Base-by-base conservation (phyloP, 2,113 vertebrate genomes). In the Alligator mississippiensis region DNA sequence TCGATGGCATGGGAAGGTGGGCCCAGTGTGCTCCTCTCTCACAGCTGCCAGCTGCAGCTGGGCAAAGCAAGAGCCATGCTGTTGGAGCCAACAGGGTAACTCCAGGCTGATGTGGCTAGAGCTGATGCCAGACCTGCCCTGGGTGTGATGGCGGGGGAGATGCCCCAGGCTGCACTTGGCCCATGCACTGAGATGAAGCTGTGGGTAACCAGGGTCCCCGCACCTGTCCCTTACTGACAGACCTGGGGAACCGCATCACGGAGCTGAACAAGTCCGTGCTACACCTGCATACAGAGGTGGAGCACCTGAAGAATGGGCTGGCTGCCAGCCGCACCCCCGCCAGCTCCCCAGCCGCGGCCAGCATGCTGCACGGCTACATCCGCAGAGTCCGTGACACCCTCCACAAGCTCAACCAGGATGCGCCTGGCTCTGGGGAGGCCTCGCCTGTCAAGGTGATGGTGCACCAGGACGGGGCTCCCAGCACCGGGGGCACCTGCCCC, bases 191-290 rank as follows among this genome's bases (percentile, higher is more conserved):
- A 62, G 27, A 28, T 4, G 25, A 2, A 11, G 7, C 21, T 14
- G 38, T 12, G 14, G 14, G 22, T 54, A 14, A 76, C 34, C 25
- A 3, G 12, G 25, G 74, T 24, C 24, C 19, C 68, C 15, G 30
- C 10, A 17, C 68, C n/a, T 11, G 34, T 75, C 6, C 11, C n/a
- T 9, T 18, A 15, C 34, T 19, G 25, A 21, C 93, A 98, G 98
- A 98, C 87, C 96, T 99, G 28, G 99, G 99, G 2, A 99, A 99
- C 96, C 98, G 98, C 34, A 98, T 99, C 96, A 99, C 98, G 11
- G 98, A 98, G 96, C 97, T 99, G 79, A 98, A 95, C 95, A 99
- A 99, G 96, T 98, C 97, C 0, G 97, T 99, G 21, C 30, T 84
- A 70, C 97, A 98, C 78, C 98, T 99, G 27, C 98, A 99, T 87